These are phyloP conservation scores for Cheilinus undulatus DNA, from an alignment of 2,113 vertebrate genomes.

Conservation along the genomic window DNA sequence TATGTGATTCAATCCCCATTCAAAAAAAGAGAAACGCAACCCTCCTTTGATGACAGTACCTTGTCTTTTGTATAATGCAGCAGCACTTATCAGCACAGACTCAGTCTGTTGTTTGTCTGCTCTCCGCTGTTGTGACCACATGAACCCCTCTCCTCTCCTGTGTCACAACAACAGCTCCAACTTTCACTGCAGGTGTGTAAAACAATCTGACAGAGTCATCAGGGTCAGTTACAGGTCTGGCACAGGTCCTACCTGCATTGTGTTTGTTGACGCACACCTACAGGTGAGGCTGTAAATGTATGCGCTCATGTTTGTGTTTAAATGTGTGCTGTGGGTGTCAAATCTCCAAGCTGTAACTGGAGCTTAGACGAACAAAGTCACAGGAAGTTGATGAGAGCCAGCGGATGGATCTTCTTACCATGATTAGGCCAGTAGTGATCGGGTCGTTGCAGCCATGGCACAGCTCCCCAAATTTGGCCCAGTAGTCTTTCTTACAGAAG, in stretches of 20 bases:
- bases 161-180: constrained; percentile 51
- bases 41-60: constrained; percentile 28
- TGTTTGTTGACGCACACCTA: constrained; percentile 6
- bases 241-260: constrained; percentile 26
- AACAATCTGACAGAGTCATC: constrained; percentile 35
- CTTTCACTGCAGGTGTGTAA: constrained; percentile 64
- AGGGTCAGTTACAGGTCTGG: constrained; percentile 66
- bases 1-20: constrained; percentile 41
- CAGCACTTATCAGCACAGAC: constrained; percentile 38
- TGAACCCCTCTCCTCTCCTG: constrained; percentile 27
- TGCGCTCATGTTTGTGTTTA: constrained; percentile 18
- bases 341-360: constrained; percentile 33
- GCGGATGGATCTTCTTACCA: constrained; percentile 85
- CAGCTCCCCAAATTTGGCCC: constrained; percentile 92
- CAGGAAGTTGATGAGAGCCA: constrained; percentile 40
- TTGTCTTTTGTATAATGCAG: constrained; percentile 62
- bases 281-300: constrained; percentile 18
- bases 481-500: constrained; percentile 98
- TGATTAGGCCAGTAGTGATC: constrained; percentile 96
- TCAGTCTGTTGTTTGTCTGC: constrained; percentile 37
- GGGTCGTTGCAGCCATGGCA: constrained; percentile 96
- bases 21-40: constrained; percentile 52
- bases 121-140: constrained; percentile 38
- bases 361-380: constrained; percentile 61
- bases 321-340: constrained; percentile 6